Evolutionary conservation across 2,113 vertebrate species (phyloP).

Genomic region (Salvator merianae): DNA sequence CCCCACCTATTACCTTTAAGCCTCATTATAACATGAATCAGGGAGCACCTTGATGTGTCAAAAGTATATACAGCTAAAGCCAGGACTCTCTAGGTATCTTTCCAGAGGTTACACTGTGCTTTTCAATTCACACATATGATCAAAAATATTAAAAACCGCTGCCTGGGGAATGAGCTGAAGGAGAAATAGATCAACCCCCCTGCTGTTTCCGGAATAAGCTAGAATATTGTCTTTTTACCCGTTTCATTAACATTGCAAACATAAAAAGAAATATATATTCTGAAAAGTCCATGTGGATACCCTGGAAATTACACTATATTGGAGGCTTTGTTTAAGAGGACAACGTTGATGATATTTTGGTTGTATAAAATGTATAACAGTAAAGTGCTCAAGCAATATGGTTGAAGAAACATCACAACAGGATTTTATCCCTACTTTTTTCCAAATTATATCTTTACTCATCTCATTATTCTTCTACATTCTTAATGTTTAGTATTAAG

Average conservation of each 20-base stretch:
- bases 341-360: slow-evolving; percentile 18
- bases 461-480: neutral
- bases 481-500: neutral
- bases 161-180: slow-evolving; percentile 75
- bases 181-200: slow-evolving; percentile 77
- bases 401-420: slow-evolving; percentile 40
- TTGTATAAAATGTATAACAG: slow-evolving; percentile 40
- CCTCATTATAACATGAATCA: slow-evolving; percentile 40
- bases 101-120: slow-evolving; percentile 70
- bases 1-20: slow-evolving; percentile 41
- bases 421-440: neutral
- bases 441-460: neutral
- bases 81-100: slow-evolving; percentile 65
- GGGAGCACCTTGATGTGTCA: slow-evolving; percentile 64
- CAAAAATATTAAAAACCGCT: slow-evolving; percentile 76
- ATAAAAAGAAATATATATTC: slow-evolving; percentile 51
- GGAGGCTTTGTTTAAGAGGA: slow-evolving; percentile 27
- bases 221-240: slow-evolving; percentile 68
- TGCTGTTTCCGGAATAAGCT: slow-evolving; percentile 69
- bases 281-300: slow-evolving; percentile 57
- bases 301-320: slow-evolving; percentile 58
- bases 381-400: slow-evolving; percentile 52
- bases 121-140: slow-evolving; percentile 79
- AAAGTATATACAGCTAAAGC: slow-evolving; percentile 63
- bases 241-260: slow-evolving; percentile 65